Percentiles rank a stretch among this genome's conserved stretches.
These are phyloP conservation scores for Tiaroga cobitis DNA, from an alignment of 2,797 vertebrate species.

Conservation along the genomic window DNA sequence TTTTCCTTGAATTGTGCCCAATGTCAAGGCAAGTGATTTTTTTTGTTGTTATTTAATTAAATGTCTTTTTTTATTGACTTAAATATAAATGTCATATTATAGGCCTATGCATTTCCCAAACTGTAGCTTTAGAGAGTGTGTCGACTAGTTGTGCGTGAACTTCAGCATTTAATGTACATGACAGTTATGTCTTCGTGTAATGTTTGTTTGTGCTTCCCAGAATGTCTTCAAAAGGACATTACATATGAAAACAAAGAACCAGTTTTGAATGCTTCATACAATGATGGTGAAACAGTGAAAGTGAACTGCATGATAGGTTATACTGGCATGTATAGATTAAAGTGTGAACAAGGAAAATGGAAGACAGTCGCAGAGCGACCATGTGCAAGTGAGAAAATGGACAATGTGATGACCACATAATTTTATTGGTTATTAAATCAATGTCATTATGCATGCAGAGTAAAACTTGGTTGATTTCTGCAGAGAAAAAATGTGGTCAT, in stretches of 20 bases:
- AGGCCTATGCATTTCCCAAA: neutral
- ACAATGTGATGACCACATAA: neutral
- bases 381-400: constrained; percentile 70
- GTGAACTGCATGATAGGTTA: constrained; percentile 70
- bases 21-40: constrained; percentile 63
- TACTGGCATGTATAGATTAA: constrained; percentile 65
- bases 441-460: neutral
- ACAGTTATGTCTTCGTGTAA: neutral
- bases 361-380: rapidly evolving
- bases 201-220: constrained; percentile 27
- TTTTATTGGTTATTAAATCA: neutral
- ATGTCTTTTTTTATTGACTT: neutral
- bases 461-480: constrained; percentile 13
- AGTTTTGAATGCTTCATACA: constrained; percentile 12
- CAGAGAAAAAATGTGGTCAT: constrained; percentile 75
- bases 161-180: neutral
- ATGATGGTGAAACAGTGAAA: constrained; percentile 38
- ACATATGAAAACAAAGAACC: constrained; percentile 49
- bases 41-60: neutral
- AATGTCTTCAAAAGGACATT: rapidly evolving
- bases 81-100: neutral
- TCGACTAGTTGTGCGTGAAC: neutral
- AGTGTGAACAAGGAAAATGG: constrained; percentile 56
- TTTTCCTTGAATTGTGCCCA: too few species aligned
- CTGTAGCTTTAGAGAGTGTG: neutral